Percentiles rank a stretch among this genome's conserved stretches.
Evolutionary conservation across 2,888 invertebrate species (phyloP).

Genomic region (Neelides folsomi): DNA sequence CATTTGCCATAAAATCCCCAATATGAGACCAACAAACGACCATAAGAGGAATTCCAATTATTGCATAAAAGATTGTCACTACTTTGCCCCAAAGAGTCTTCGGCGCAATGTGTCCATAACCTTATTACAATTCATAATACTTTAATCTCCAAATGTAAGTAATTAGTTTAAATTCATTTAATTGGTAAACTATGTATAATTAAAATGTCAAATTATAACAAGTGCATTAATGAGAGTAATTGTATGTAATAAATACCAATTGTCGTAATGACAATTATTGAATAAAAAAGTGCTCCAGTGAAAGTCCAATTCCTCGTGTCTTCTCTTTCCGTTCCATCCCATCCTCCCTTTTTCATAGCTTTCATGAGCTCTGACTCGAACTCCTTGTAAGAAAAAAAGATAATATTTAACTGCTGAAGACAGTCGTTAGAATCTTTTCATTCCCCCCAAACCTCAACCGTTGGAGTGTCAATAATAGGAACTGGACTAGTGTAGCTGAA

Average conservation of each 20-base stretch:
- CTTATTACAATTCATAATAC: too few relatives aligned
- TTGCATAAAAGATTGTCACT: conserved; percentile 89
- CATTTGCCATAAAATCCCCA: conserved; percentile 85
- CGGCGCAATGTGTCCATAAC: conserved; percentile 89
- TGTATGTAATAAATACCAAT: conserved; percentile 54
- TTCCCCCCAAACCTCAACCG: too few relatives aligned
- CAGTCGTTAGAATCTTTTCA: too few relatives aligned
- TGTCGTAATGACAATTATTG: conserved; percentile 89
- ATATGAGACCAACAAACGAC: conserved; percentile 75
- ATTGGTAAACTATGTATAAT: too few relatives aligned
- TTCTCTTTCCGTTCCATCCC: conserved; percentile 60
- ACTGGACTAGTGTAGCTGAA: too few relatives aligned
- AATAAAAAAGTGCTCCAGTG: conserved; percentile 81
- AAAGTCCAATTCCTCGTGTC: conserved; percentile 63
- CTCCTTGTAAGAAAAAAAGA: conserved; percentile 35
- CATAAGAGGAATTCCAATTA: conserved; percentile 86
- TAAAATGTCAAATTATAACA: too few relatives aligned
- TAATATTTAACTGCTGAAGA: too few relatives aligned
- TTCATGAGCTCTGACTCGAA: conserved; percentile 60
- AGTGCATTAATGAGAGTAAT: not conserved
- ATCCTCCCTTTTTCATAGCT: conserved; percentile 76
- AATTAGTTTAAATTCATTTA: too few relatives aligned
- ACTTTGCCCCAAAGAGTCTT: conserved; percentile 88
- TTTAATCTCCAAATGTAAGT: too few relatives aligned
- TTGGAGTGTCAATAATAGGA: too few relatives aligned